Evolutionary conservation across 2,888 invertebrate genomes (phyloP), one percentile per base, ranked within the genome.

Genomic region (Aquatica leii): DNA sequence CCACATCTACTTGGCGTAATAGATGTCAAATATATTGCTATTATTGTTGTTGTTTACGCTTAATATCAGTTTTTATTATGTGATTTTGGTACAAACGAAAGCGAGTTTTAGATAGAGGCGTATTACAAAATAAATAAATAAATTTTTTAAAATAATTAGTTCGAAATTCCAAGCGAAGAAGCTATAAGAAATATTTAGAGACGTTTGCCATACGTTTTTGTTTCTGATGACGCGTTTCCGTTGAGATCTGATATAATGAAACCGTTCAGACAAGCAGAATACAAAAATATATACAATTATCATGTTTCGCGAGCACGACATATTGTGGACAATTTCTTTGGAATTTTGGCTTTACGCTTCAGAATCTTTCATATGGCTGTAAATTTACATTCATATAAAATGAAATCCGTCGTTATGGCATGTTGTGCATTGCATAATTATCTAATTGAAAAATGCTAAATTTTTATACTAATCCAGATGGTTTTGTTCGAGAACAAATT

Each of bases 341-440:
- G 37, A 9, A 37, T 37, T n/a, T n/a, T 46, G 15, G 15, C 14
- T 17, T 6, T 14, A 17, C 12, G 46, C 3, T 14, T 46, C 14
- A 14, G 46, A 46, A 46, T 46, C 14, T 46, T 46, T 46, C 40
- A 15, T 14, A 46, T 14, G 3, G 2, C 4, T 12, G 14, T 46
- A 8, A 46, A 18, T 46, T 3, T 46, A 17, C 12, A 46, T 14
- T 14, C 46, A 18, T 2, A 15, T 2, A 46, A 18, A 14, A 46
- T 46, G 2, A 14, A 46, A 14, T 46, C 15, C 3, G 11, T 46
- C 12, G 46, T 46, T 2, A 46, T 46, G 46, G 46, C 15, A 9
- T 17, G 14, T 46, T 46, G 46, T 46, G 46, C 11, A 5, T 15
- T 46, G 14, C 46, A 46, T 11, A 46, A 46, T 15, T 46, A 14